A percentile compares a stretch with the other conserved stretches of the same genome.
These are phyloP conservation scores for Macroramphosus scolopax DNA, from an alignment of 2,797 vertebrate species.

Conservation along the genomic window DNA sequence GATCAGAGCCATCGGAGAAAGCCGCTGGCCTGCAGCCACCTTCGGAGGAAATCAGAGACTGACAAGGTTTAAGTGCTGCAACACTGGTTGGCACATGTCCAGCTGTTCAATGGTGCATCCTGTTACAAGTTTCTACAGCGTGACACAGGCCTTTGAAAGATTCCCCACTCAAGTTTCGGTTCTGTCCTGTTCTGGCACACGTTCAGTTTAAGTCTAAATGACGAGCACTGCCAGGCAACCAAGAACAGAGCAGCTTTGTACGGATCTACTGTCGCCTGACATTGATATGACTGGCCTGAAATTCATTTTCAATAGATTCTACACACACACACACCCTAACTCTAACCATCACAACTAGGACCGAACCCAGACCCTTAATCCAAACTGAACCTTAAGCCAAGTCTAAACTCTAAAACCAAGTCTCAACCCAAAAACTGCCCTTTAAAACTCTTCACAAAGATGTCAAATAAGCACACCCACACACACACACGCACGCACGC, in stretches of 20 bases:
- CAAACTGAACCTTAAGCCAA: too few relatives aligned
- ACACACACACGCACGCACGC: too few relatives aligned
- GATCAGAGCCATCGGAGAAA: conserved; percentile 48
- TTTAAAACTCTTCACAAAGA: too few relatives aligned
- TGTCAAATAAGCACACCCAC: too few relatives aligned
- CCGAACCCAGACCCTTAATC: too few relatives aligned
- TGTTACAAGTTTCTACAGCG: conserved; percentile 48
- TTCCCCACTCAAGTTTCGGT: conserved; percentile 47
- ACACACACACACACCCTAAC: too few relatives aligned
- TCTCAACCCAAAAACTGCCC: too few relatives aligned
- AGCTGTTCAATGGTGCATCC: conserved; percentile 38
- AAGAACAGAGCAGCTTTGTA: conserved; percentile 68
- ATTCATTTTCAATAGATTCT: conserved; percentile 40
- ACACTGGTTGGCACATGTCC: conserved; percentile 44
- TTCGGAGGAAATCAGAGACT: conserved; percentile 53
- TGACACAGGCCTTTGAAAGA: conserved; percentile 44
- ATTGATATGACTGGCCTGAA: conserved; percentile 48
- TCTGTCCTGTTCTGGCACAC: conserved; percentile 47
- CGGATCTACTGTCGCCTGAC: conserved; percentile 36
- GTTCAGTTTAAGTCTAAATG: conserved; percentile 51
- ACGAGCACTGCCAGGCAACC: conserved; percentile 30
- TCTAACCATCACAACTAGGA: too few relatives aligned
- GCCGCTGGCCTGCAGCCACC: conserved; percentile 42
- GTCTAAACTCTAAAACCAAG: too few relatives aligned
- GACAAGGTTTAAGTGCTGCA: conserved; percentile 44